A percentile compares a stretch with the other conserved stretches of the same genome.
Evolutionary conservation across 2,113 vertebrate genomes (phyloP).

Genomic region (Polyodon spathula): DNA sequence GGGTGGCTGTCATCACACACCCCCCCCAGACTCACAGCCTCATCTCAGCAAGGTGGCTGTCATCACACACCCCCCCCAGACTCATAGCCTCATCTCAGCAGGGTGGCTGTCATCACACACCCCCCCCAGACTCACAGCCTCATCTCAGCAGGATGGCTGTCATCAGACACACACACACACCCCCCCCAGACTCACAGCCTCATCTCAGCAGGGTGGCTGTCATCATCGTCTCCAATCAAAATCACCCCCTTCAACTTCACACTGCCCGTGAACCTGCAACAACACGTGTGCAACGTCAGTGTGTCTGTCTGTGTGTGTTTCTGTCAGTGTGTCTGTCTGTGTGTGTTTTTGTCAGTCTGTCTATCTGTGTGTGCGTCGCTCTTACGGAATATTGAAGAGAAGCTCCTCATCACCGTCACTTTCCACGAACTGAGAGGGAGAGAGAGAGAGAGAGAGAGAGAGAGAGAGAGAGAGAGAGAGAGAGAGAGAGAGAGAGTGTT

Average conservation of each 20-base stretch:
- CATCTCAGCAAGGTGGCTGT: too few relatives aligned
- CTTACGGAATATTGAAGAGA: slow-evolving; percentile 96
- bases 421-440: slow-evolving; percentile 73
- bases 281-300: not conserved
- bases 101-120: too few relatives aligned
- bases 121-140: too few relatives aligned
- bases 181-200: slow-evolving; percentile 94
- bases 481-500: slow-evolving; percentile 4
- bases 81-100: too few relatives aligned
- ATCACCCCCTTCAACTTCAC: slow-evolving; percentile 89
- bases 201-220: slow-evolving; percentile 81
- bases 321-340: not conserved
- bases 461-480: slow-evolving; percentile 4
- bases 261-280: slow-evolving; percentile 82
- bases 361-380: not conserved
- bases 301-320: not conserved
- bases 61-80: too few relatives aligned
- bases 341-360: not conserved
- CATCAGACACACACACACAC: too few relatives aligned
- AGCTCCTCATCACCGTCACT: slow-evolving; percentile 91
- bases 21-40: too few relatives aligned
- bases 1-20: too few relatives aligned
- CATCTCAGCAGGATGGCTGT: slow-evolving; percentile 81
- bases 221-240: slow-evolving; percentile 77
- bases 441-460: not conserved